Evolutionary conservation across 2,888 invertebrate genomes (phyloP).

Genomic region (Perdita meconis): DNA sequence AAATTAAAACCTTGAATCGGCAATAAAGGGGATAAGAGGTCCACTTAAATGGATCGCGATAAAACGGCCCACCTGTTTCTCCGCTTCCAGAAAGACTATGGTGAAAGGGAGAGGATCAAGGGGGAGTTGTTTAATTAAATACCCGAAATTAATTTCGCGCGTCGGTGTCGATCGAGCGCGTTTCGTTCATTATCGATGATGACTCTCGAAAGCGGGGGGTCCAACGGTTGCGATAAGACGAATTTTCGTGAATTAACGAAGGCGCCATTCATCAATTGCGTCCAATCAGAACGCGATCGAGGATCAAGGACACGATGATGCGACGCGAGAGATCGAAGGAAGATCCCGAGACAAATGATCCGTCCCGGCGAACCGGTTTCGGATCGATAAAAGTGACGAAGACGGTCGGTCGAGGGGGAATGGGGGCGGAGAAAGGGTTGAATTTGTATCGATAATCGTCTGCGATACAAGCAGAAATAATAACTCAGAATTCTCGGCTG

Average conservation of each 20-base stretch:
- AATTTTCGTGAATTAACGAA: conserved; percentile 68
- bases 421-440: conserved; percentile 24
- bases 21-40: conserved; percentile 4
- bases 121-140: conserved; percentile 33
- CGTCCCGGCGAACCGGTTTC: conserved; percentile 69
- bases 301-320: conserved; percentile 72
- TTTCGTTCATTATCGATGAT: conserved; percentile 38
- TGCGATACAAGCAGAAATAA: conserved; percentile 48
- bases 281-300: conserved; percentile 63
- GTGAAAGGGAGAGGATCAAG: background rate
- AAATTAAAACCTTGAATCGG: background rate
- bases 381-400: conserved; percentile 59
- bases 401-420: background rate
- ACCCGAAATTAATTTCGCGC: conserved; percentile 40
- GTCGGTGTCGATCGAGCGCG: background rate
- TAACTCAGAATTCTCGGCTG: conserved; percentile 33
- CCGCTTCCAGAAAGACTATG: too few relatives aligned
- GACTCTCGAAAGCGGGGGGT: conserved; percentile 34
- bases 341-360: conserved; percentile 72
- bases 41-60: background rate
- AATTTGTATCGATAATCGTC: conserved; percentile 62
- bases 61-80: conserved; percentile 30
- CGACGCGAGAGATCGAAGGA: conserved; percentile 49
- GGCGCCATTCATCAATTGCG: conserved; percentile 61
- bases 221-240: background rate